Evolutionary conservation across 2,113 vertebrate species (phyloP).

Genomic region (Ariopsis seemanni): DNA sequence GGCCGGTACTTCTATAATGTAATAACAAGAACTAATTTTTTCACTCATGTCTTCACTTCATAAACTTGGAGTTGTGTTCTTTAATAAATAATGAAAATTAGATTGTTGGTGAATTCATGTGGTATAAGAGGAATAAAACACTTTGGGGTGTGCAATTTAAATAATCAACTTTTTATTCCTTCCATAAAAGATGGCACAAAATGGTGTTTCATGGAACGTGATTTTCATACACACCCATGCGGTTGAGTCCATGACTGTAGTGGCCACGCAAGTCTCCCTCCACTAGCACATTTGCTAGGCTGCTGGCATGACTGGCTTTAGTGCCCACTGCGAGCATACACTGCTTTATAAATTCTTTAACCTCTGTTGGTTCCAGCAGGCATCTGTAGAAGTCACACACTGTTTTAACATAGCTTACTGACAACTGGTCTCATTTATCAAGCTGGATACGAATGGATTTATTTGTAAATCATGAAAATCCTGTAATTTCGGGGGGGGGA

Average conservation of each 20-base stretch:
- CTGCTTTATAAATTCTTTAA: conserved; percentile 70
- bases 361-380: conserved; percentile 66
- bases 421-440: background rate
- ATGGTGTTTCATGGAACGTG: background rate
- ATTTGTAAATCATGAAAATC: background rate
- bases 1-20: background rate
- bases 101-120: background rate
- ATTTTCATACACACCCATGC: conserved; percentile 67
- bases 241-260: conserved; percentile 78
- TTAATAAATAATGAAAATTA: conserved; percentile 46
- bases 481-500: too few species aligned
- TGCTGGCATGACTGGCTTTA: conserved; percentile 65
- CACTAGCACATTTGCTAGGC: conserved; percentile 74
- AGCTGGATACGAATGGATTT: background rate
- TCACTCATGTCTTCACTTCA: conserved; percentile 61
- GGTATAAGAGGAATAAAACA: background rate
- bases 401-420: background rate
- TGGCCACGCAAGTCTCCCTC: conserved; percentile 75
- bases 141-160: background rate
- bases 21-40: background rate
- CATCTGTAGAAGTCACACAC: conserved; percentile 60
- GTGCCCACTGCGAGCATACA: conserved; percentile 71
- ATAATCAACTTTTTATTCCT: conserved; percentile 41
- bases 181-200: conserved; percentile 38
- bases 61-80: conserved; percentile 55